Conservation (phyloP, 92 coral and sea anemone species). For the Bergia puertoricense region DNA sequence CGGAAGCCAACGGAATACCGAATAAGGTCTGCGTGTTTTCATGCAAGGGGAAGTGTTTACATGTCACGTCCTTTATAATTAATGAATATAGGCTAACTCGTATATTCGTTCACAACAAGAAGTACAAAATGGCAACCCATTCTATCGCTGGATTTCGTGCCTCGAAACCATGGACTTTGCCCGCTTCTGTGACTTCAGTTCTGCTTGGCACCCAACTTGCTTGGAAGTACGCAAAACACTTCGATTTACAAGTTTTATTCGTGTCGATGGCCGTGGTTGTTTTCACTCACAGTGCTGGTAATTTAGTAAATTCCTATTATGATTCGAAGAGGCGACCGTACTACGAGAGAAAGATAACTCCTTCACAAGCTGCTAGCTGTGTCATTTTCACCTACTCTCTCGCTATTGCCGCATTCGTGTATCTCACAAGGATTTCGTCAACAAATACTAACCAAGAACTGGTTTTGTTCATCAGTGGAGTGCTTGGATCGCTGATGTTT, state of each 20-base stretch:
- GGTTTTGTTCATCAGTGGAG: constrained; percentile 65
- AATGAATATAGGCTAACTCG: neutral
- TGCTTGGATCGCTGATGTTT: constrained; percentile 74
- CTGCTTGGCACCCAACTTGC: constrained; percentile 80
- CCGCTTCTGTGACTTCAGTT: constrained; percentile 81
- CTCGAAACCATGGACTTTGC: constrained; percentile 89
- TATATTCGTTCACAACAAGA: neutral
- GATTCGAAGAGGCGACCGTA: constrained; percentile 65
- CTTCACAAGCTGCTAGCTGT: constrained; percentile 67
- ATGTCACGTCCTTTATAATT: neutral
- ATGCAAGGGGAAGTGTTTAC: neutral
- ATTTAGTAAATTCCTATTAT: constrained; percentile 78
- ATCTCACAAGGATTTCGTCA: constrained; percentile 61
- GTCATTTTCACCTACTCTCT: constrained; percentile 72
- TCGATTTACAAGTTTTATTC: constrained; percentile 55
- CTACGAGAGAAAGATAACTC: constrained; percentile 48
- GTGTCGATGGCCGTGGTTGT: constrained; percentile 69
- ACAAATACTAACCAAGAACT: constrained; percentile 77
- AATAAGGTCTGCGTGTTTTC: neutral
- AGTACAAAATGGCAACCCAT: constrained; percentile 26
- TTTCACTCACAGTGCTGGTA: constrained; percentile 92
- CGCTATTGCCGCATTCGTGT: constrained; percentile 65
- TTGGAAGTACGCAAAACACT: constrained; percentile 69
- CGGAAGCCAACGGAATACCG: neutral
- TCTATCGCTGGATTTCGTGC: constrained; percentile 48